Percentiles rank a stretch among this genome's conserved stretches.
Conservation (phyloP, 2,888 invertebrate species). For the Cephonodes hylas region DNA sequence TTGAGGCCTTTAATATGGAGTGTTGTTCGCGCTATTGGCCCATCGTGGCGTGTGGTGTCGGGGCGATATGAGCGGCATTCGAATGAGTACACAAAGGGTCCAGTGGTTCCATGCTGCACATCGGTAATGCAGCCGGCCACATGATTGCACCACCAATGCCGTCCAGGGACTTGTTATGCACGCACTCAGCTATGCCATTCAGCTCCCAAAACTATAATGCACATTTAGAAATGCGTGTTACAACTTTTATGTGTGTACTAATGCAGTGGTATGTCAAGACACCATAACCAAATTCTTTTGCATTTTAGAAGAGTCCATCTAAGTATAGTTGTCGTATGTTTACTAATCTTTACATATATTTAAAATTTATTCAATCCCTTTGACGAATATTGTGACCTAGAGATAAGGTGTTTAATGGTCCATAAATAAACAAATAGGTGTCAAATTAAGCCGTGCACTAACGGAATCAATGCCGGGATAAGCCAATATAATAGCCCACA, state of each 20-base stretch:
- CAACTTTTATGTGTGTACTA: not conserved
- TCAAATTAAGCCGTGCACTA: too few relatives aligned
- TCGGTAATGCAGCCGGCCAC: slow-evolving; percentile 62
- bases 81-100: slow-evolving; percentile 73
- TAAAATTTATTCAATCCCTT: too few relatives aligned
- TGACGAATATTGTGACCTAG: not conserved
- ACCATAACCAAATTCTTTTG: too few relatives aligned
- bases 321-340: too few relatives aligned
- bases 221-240: not conserved
- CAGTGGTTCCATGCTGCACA: slow-evolving; percentile 44
- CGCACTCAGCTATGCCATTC: slow-evolving; percentile 20
- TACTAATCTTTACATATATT: too few relatives aligned
- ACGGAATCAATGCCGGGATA: not conserved
- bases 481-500: too few relatives aligned
- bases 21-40: slow-evolving; percentile 73
- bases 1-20: slow-evolving; percentile 78
- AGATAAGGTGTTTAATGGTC: too few relatives aligned
- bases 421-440: too few relatives aligned
- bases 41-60: slow-evolving; percentile 59
- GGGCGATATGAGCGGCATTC: slow-evolving; percentile 72
- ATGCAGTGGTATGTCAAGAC: too few relatives aligned
- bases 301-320: too few relatives aligned
- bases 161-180: slow-evolving; percentile 37
- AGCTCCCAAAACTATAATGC: slow-evolving; percentile 21
- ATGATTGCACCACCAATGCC: slow-evolving; percentile 54